These are phyloP conservation scores for Eupristina koningsbergeri DNA, from an alignment of 1,140 invertebrate genomes.

Conservation along the genomic window DNA sequence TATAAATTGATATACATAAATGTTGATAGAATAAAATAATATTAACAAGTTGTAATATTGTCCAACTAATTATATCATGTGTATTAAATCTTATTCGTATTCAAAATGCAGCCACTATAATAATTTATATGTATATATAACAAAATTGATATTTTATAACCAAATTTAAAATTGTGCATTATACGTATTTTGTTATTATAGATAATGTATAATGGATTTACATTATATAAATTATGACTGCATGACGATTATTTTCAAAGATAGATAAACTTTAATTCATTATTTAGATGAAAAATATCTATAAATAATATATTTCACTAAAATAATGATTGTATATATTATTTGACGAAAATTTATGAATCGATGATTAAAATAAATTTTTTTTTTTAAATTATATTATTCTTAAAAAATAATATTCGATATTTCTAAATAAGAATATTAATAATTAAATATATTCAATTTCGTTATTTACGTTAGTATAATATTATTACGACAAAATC, in stretches of 20 bases:
- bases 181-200: constrained; percentile 38
- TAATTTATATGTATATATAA: neutral
- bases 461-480: too few species aligned
- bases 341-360: too few species aligned
- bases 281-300: too few species aligned
- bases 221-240: neutral
- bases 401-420: too few species aligned
- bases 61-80: neutral
- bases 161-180: too few species aligned
- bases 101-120: constrained; percentile 11
- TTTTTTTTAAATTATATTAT: too few species aligned
- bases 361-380: too few species aligned
- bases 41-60: neutral
- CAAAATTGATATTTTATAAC: too few species aligned
- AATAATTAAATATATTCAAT: too few species aligned
- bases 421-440: too few species aligned
- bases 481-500: too few species aligned
- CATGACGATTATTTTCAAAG: constrained; percentile 3
- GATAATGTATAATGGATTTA: constrained; percentile 28
- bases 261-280: neutral
- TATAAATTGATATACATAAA: constrained; percentile 58
- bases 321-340: too few species aligned
- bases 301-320: neutral
- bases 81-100: neutral
- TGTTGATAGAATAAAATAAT: constrained; percentile 49